Conservation (phyloP, 2,113 vertebrate genomes). For the Lepus americanus region DNA sequence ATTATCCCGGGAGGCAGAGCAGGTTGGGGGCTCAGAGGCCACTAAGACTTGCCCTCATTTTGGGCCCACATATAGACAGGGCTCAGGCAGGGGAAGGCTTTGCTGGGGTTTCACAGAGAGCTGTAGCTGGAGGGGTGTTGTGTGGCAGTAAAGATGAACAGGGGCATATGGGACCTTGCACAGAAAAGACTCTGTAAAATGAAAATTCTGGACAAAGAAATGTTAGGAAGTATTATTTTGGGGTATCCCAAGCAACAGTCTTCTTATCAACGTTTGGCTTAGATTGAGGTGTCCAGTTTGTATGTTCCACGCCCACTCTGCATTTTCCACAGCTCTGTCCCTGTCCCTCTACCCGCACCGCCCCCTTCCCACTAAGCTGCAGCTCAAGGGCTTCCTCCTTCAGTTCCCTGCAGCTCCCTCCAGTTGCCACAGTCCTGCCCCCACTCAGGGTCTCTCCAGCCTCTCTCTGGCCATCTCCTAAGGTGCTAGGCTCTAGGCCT, state of each 20-base stretch:
- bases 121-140: background rate
- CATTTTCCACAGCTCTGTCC: background rate
- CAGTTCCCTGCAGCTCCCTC: background rate
- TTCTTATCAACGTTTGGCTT: background rate
- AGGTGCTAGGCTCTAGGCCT: background rate
- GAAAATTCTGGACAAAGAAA: background rate
- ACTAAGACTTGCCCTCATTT: accelerated
- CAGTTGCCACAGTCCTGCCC: background rate
- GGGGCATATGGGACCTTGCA: background rate
- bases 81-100: background rate
- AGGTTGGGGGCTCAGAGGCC: background rate
- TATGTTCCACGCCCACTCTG: accelerated
- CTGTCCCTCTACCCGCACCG: background rate
- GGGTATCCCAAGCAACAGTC: background rate
- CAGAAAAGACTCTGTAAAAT: background rate
- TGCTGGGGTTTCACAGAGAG: background rate
- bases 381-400: background rate
- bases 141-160: background rate
- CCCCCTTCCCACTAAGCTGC: background rate
- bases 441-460: background rate
- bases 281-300: background rate
- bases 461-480: background rate
- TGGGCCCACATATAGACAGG: background rate
- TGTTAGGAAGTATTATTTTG: background rate
- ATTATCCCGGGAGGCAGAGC: background rate